Conservation (phyloP, 1,140 invertebrate species). For the Brachionus asplanchnoidis region DNA sequence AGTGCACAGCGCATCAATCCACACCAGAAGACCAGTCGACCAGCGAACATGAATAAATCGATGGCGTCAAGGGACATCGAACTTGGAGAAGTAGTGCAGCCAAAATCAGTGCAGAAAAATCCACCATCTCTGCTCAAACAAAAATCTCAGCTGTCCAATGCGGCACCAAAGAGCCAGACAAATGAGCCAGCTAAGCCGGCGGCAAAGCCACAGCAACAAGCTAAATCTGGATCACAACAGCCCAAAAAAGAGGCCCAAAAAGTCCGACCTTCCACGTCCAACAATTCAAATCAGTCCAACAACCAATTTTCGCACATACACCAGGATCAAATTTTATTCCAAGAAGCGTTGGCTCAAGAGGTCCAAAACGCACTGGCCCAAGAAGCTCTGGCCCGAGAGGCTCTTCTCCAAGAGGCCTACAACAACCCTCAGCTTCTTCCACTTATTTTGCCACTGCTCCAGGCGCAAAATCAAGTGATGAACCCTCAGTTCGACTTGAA, state of each 20-base stretch:
- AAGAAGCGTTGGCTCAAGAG: not conserved
- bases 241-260: not conserved
- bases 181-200: not conserved
- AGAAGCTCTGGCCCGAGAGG: not conserved
- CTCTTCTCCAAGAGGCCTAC: not conserved
- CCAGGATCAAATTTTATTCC: not conserved
- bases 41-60: not conserved
- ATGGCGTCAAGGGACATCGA: not conserved
- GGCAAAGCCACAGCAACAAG: not conserved
- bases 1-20: not conserved
- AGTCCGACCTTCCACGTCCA: not conserved
- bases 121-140: not conserved
- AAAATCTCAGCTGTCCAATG: not conserved
- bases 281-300: not conserved
- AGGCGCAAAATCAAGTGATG: not conserved
- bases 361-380: conserved; percentile 9
- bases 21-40: not conserved
- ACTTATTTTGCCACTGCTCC: not conserved
- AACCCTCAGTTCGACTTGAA: not conserved
- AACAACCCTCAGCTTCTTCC: conserved; percentile 1
- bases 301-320: not conserved
- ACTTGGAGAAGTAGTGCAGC: not conserved
- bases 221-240: not conserved
- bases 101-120: not conserved
- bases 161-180: not conserved